Evolutionary conservation across 2,888 invertebrate species (phyloP).

Genomic region (Geophilus truncorum): DNA sequence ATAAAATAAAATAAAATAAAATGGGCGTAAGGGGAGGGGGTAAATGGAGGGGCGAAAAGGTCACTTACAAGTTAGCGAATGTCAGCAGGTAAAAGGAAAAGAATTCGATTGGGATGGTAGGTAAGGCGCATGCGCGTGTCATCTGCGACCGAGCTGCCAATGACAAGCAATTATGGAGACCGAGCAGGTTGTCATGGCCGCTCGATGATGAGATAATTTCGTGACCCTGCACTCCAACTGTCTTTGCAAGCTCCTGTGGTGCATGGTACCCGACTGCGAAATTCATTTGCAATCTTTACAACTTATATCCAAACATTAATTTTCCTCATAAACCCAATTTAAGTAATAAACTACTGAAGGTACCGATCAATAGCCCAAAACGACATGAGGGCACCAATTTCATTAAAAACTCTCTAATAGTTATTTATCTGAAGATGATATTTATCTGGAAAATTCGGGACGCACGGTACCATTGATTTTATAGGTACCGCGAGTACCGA

Average conservation of each 20-base stretch:
- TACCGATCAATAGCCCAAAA: not conserved
- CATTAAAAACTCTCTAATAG: too few species aligned
- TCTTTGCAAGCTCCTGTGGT: not conserved
- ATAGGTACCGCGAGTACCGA: too few species aligned
- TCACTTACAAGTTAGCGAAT: not conserved
- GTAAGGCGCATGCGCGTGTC: constrained; percentile 14
- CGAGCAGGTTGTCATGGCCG: constrained; percentile 31
- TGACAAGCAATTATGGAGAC: constrained; percentile 32
- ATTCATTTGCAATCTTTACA: not conserved
- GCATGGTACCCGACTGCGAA: not conserved
- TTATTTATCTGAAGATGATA: too few species aligned
- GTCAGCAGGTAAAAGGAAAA: not conserved
- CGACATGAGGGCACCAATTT: too few species aligned
- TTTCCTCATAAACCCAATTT: not conserved
- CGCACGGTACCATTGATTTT: too few species aligned
- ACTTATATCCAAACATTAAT: not conserved
- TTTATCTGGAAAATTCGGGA: too few species aligned
- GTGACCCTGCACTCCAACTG: not conserved
- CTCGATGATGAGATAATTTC: constrained; percentile 33
- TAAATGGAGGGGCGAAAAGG: not conserved
- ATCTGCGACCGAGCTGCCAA: constrained; percentile 29
- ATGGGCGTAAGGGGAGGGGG: too few species aligned
- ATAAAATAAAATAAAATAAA: not conserved
- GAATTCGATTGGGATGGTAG: not conserved
- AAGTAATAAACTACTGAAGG: not conserved